These are phyloP conservation scores for Helicoverpa assulta DNA, from an alignment of 2,888 invertebrate genomes.

Conservation along the genomic window DNA sequence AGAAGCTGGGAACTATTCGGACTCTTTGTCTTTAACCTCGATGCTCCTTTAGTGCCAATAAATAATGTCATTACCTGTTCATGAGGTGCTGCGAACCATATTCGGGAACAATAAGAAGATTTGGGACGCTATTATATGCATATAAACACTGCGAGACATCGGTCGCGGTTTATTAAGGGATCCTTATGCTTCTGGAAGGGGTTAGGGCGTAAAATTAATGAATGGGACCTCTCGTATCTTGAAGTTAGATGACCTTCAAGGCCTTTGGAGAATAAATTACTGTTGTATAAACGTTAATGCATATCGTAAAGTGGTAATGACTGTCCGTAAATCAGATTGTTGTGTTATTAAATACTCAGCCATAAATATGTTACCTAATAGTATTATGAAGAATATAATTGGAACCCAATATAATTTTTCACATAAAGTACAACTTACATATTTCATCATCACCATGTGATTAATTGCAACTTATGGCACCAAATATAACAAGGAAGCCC, in stretches of 20 bases:
- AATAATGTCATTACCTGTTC: constrained; percentile 88
- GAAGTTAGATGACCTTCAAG: constrained; percentile 61
- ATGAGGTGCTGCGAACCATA: constrained; percentile 79
- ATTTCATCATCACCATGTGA: not conserved
- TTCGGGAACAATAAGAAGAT: constrained; percentile 87
- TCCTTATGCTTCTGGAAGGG: constrained; percentile 66
- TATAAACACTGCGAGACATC: constrained; percentile 81
- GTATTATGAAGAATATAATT: not conserved
- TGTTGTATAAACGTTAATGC: constrained; percentile 41
- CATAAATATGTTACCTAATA: not conserved
- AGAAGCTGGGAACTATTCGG: constrained; percentile 74
- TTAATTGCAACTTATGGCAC: not conserved
- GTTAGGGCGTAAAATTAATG: constrained; percentile 64
- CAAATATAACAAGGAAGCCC: not conserved
- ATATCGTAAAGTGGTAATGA: constrained; percentile 42
- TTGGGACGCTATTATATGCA: constrained; percentile 83
- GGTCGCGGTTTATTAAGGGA: constrained; percentile 79
- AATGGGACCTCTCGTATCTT: constrained; percentile 60
- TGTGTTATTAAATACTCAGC: not conserved
- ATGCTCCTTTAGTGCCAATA: constrained; percentile 82
- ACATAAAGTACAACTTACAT: no score
- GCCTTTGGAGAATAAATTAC: constrained; percentile 54
- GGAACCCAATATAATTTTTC: no score
- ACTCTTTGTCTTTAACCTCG: constrained; percentile 79
- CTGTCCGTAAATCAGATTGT: constrained; percentile 6